Base-by-base conservation (phyloP, 2,797 vertebrate species). In the Centroberyx gerrardi region DNA sequence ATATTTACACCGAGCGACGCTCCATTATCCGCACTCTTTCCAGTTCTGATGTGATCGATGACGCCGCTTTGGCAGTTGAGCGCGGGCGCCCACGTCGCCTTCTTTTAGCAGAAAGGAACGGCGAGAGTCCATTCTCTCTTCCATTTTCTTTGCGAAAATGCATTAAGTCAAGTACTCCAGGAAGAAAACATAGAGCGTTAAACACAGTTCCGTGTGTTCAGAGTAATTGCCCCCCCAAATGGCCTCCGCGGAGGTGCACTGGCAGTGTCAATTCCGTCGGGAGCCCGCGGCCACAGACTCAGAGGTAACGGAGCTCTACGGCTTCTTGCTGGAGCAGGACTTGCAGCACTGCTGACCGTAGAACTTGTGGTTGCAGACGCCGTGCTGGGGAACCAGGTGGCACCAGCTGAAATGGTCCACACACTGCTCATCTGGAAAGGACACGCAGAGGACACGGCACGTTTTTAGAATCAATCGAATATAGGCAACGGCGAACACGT, bases 321-420 rank as follows among this genome's bases (percentile, higher is more conserved):
- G 96, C 88, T 93, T 96, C 88, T 96, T 97, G 85, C 92, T 92
- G 0, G 96, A 95, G 76, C 98, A 99, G 3, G 98, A 97, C 83
- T 94, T 96, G 91, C 98, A 99, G 56, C 98, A 99, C 74, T 98
- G 97, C 73, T 97, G 96, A 68, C 98, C 98, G 0, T 99, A 99
- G 88, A 99, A 99, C 83, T 97, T 97, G 94, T 99, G 98, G 90
- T 97, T 97, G 73, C 98, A 99, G 73, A 99, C 96, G 0, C 97
- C 96, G 0, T 99, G 98, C 80, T 97, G 97, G 33, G 97, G 98
- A 27, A 99, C 98, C 87, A 99, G 88, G 84, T 96, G 96, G 80
- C 98, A 99, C 98, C 98, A 99, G 78, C 90, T 94, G 91, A 98
- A 99, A 82, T 93, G 95, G 85, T 99, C 98, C 17, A 96, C 65